Evolutionary conservation across 2,888 invertebrate species (phyloP).

Genomic region (Blera fallax): DNA sequence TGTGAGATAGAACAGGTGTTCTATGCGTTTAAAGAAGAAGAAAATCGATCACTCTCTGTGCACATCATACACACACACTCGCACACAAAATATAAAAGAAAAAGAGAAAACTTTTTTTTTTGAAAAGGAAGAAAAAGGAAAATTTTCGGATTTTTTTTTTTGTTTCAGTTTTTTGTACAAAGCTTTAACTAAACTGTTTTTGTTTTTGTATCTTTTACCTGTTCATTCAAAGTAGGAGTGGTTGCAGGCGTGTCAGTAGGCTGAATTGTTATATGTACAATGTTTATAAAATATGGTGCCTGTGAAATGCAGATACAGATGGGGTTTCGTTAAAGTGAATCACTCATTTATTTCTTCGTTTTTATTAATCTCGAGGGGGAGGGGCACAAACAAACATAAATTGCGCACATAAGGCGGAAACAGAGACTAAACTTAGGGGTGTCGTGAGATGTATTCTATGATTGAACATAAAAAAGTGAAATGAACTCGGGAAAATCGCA

Average conservation of each 20-base stretch:
- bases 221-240: slow-evolving; percentile 71
- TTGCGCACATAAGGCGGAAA: neutral
- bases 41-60: slow-evolving; percentile 30
- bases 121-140: neutral
- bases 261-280: slow-evolving; percentile 80
- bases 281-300: slow-evolving; percentile 78
- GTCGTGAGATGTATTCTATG: neutral
- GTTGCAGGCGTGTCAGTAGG: slow-evolving; percentile 75
- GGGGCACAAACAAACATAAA: neutral
- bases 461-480: neutral
- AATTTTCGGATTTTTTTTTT: slow-evolving; percentile 30
- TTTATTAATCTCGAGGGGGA: neutral
- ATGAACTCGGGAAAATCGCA: neutral
- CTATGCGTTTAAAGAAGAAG: slow-evolving; percentile 36
- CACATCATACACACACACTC: slow-evolving; percentile 35
- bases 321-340: slow-evolving; percentile 48
- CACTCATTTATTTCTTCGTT: slow-evolving; percentile 42
- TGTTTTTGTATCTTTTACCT: slow-evolving; percentile 62
- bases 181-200: slow-evolving; percentile 37
- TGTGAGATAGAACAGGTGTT: slow-evolving; percentile 41
- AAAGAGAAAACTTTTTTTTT: neutral
- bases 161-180: slow-evolving; percentile 32
- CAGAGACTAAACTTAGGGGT: neutral
- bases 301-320: slow-evolving; percentile 76
- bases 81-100: slow-evolving; percentile 12